A percentile compares a stretch with the other conserved stretches of the same genome.
phyloP scores from a whole-genome alignment of 2,888 invertebrate genomes.

The Eudasyphora cyanicolor region DNA sequence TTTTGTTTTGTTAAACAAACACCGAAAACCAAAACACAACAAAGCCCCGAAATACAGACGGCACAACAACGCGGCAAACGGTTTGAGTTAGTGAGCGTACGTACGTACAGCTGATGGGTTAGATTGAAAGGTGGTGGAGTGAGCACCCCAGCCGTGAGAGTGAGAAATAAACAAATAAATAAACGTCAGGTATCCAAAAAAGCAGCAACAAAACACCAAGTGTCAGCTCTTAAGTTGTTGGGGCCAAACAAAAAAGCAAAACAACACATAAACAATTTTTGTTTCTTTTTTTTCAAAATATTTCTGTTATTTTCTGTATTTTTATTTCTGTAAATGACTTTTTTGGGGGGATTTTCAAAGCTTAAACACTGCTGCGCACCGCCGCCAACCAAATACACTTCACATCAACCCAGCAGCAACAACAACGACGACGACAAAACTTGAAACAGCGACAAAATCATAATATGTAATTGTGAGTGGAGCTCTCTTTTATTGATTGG shows the following conservation, averaged over 20 bases:
- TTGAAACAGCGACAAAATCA: conserved; percentile 1
- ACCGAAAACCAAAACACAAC: not conserved
- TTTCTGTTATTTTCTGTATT: conserved; percentile 2
- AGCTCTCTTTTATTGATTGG: not conserved
- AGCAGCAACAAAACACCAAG: not conserved
- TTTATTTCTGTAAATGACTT: conserved; percentile 16
- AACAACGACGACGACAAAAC: not conserved
- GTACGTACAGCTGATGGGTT: not conserved
- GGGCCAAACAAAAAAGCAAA: not conserved
- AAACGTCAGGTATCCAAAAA: not conserved
- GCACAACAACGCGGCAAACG: not conserved
- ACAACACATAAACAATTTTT: not conserved
- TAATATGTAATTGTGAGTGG: not conserved
- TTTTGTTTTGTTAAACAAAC: conserved; percentile 19
- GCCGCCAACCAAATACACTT: too few relatives aligned
- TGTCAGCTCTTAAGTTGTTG: conserved; percentile 29
- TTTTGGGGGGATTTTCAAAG: conserved; percentile 24
- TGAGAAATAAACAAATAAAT: not conserved
- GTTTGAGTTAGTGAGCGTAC: not conserved
- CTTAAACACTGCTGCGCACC: conserved; percentile 15
- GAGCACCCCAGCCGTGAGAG: too few relatives aligned
- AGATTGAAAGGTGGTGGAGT: not conserved
- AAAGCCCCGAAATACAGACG: not conserved
- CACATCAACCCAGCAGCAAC: too few relatives aligned
- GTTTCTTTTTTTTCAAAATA: not conserved